Evolutionary conservation across 1,140 invertebrate species (phyloP), one percentile per base, ranked within the genome.

Genomic region (Proctacanthus coquilletti): DNA sequence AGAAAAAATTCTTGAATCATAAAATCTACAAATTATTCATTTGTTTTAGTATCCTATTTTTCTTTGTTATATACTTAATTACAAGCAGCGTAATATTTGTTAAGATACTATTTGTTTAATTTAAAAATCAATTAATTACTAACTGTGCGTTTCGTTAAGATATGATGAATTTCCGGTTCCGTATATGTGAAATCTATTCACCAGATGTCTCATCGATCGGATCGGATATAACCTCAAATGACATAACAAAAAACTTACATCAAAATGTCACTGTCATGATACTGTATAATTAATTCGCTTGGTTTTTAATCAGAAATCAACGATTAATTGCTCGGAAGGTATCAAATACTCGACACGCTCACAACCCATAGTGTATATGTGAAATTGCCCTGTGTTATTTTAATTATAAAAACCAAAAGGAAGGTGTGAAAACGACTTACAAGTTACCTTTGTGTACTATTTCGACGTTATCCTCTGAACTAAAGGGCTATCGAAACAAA

Each of bases 41-140:
- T n/a, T n/a, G n/a, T n/a, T n/a, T n/a, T n/a, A n/a, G n/a, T n/a
- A 39, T 56, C 50, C 27, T 49, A 46, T 20, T 38, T 37, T 32
- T 32, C 15, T 15, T 11, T 15, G 13, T 32, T 14, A 27, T 27
- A 27, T 27, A 27, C 23, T 13, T 27, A 8, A 27, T 27, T 27
- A 27, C n/a, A n/a, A n/a, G n/a, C n/a, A n/a, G n/a, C n/a, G n/a
- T n/a, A n/a, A n/a, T n/a, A n/a, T n/a, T n/a, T n/a, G n/a, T n/a
- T n/a, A n/a, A n/a, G n/a, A n/a, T n/a, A n/a, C n/a, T 27, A 13
- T 27, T 27, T 27, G 23, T 27, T 13, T 27, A 27, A 27, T 27
- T 27, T 8, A 27, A 27, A 27, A 27, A 27, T 8, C 13, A 27
- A 27, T 9, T 8, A 27, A 27, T 9, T 13, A 9, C 8, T 9